phyloP scores from a whole-genome alignment of 2,113 vertebrate species.

The Sisor rabdophorus region DNA sequence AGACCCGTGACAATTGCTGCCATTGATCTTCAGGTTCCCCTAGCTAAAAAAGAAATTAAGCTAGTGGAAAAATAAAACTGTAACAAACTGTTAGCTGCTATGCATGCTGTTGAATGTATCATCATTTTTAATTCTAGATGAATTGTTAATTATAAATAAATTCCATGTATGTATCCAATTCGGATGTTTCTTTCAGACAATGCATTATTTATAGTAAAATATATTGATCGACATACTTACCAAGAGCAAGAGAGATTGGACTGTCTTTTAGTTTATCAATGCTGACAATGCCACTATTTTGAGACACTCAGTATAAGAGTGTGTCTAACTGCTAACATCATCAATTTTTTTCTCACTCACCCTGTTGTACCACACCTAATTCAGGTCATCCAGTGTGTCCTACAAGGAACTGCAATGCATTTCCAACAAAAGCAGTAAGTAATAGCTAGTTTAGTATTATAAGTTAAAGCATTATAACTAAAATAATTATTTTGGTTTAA shows the following conservation, averaged over 20 bases:
- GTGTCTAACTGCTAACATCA: slow-evolving; percentile 34
- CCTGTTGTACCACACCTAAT: neutral
- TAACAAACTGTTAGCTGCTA: neutral
- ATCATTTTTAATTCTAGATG: neutral
- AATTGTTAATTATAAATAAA: neutral
- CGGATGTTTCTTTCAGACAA: neutral
- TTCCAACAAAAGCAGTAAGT: neutral
- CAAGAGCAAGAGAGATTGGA: neutral
- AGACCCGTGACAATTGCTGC: slow-evolving; percentile 59
- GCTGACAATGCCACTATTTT: slow-evolving; percentile 10
- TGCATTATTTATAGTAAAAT: neutral
- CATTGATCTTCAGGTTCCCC: slow-evolving; percentile 44
- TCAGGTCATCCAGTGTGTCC: neutral
- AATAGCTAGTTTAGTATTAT: neutral
- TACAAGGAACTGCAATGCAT: neutral
- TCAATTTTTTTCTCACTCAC: slow-evolving; percentile 27
- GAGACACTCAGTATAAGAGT: slow-evolving; percentile 19
- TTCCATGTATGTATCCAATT: neutral
- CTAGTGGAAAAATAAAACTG: too few species aligned
- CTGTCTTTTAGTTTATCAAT: neutral
- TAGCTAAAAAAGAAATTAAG: neutral
- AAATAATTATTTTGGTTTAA: too few species aligned
- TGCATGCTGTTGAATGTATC: neutral
- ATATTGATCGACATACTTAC: slow-evolving; percentile 1
- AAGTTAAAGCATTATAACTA: too few species aligned